phyloP scores from a whole-genome alignment of 2,888 invertebrate species.

The Vanessa cardui region DNA sequence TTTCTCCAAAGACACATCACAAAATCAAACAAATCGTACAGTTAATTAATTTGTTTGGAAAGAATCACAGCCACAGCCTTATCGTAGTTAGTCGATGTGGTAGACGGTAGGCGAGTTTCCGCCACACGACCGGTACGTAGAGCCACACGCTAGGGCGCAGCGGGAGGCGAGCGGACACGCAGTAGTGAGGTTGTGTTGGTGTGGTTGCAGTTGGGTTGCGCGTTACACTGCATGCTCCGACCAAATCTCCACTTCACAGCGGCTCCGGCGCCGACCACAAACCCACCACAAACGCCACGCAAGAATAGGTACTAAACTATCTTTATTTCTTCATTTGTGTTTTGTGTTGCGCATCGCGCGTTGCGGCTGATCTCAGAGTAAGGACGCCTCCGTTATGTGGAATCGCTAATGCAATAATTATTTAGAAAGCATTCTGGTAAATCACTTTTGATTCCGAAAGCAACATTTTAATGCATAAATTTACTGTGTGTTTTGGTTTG shows the following conservation, averaged over 20 bases:
- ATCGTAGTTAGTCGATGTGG: conserved; percentile 42
- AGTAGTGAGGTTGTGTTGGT: conserved; percentile 81
- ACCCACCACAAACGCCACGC: conserved; percentile 81
- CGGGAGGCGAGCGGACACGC: conserved; percentile 47
- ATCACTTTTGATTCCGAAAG: conserved; percentile 60
- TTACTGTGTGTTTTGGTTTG: conserved; percentile 70
- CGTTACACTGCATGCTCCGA: conserved; percentile 95
- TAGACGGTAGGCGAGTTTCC: conserved; percentile 23
- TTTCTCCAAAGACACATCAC: conserved; percentile 25
- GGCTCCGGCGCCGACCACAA: conserved; percentile 82
- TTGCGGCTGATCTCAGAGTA: conserved; percentile 66
- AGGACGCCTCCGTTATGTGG: conserved; percentile 71
- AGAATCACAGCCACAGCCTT: conserved; percentile 61
- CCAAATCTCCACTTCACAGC: conserved; percentile 82
- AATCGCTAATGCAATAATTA: conserved; percentile 66
- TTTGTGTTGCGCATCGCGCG: conserved; percentile 81
- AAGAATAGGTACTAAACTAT: conserved; percentile 82
- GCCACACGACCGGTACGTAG: conserved; percentile 41
- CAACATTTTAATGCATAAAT: conserved; percentile 81
- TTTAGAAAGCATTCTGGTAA: conserved; percentile 70
- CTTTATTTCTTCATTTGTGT: conserved; percentile 78
- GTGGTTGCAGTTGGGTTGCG: conserved; percentile 95
- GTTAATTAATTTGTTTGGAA: conserved; percentile 76
- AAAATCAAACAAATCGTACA: conserved; percentile 46
- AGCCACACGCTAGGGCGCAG: conserved; percentile 32